Evolutionary conservation across 1,140 invertebrate species (phyloP).

Genomic region (Papilio aristodemus): DNA sequence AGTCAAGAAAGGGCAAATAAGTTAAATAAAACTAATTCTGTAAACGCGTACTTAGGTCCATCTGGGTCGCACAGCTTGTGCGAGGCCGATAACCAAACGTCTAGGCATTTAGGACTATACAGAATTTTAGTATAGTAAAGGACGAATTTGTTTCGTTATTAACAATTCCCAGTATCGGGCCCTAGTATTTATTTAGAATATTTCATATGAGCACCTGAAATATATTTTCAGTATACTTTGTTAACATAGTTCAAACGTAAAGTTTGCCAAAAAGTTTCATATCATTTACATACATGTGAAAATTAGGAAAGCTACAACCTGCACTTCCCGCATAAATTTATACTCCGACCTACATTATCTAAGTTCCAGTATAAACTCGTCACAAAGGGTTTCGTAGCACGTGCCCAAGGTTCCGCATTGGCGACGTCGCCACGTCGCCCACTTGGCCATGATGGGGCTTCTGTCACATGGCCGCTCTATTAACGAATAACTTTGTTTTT

Average conservation of each 20-base stretch:
- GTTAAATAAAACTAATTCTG: slow-evolving; percentile 7
- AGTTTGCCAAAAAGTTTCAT: neutral
- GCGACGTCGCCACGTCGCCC: no score
- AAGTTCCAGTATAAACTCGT: no score
- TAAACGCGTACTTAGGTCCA: slow-evolving; percentile 10
- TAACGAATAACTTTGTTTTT: no score
- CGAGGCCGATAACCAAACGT: slow-evolving; percentile 4
- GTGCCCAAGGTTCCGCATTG: no score
- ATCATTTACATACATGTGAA: no score
- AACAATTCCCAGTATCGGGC: no score
- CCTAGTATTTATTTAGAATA: neutral
- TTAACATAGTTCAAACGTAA: neutral
- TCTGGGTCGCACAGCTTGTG: slow-evolving; percentile 6
- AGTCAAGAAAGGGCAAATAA: slow-evolving; percentile 20
- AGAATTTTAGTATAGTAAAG: slow-evolving; percentile 1
- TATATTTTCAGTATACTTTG: neutral
- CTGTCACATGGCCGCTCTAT: no score
- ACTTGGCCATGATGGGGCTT: no score
- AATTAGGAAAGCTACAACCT: no score
- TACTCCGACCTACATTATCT: no score
- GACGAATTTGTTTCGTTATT: neutral
- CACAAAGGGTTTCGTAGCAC: no score
- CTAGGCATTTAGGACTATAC: slow-evolving; percentile 1
- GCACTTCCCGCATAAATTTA: no score
- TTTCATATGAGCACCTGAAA: neutral